Base-by-base conservation (phyloP, 1,140 invertebrate genomes). In the Agrilus planipennis region DNA sequence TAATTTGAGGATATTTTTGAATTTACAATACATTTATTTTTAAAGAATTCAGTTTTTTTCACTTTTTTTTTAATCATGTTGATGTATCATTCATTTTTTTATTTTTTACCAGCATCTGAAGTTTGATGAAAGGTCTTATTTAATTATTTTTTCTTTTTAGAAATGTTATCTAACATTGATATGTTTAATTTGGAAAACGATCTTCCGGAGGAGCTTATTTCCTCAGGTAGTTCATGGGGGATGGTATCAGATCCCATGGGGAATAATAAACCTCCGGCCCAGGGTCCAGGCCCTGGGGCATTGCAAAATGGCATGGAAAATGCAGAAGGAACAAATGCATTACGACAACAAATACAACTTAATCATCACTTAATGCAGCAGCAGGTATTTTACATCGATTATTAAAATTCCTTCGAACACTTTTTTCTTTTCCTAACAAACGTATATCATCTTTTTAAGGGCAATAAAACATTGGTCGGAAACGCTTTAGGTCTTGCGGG, bases 101-200 rank as follows among this genome's bases (percentile, higher is more conserved):
- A n/a, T n/a, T n/a, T n/a, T n/a, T n/a, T n/a, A n/a, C n/a, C n/a
- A n/a, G n/a, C n/a, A n/a, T n/a, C n/a, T n/a, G n/a, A n/a, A n/a
- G n/a, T n/a, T n/a, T n/a, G n/a, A n/a, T n/a, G n/a, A n/a, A n/a
- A n/a, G n/a, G n/a, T n/a, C n/a, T n/a, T n/a, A n/a, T 25, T 25
- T 11, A 25, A 5, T 25, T 25, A 25, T 11, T 25, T 25, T 5
- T 25, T 6, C 22, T 49, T 22, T n/a, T n/a, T 61, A 76, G 80
- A 84, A 69, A 68, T 77, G 48, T 75, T 86, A 60, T 77, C 80
- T 42, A 82, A 79, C 67, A 74, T 77, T 55, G 81, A 84, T 59
- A 81, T 84, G 76, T 84, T 84, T 61, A 81, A 85, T 67, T 70
- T 90, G 62, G 87, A 90, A 68, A 88, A 89, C 68, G 84, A 90